Conservation (phyloP, 2,113 vertebrate genomes). For the Lasiurus cinereus region DNA sequence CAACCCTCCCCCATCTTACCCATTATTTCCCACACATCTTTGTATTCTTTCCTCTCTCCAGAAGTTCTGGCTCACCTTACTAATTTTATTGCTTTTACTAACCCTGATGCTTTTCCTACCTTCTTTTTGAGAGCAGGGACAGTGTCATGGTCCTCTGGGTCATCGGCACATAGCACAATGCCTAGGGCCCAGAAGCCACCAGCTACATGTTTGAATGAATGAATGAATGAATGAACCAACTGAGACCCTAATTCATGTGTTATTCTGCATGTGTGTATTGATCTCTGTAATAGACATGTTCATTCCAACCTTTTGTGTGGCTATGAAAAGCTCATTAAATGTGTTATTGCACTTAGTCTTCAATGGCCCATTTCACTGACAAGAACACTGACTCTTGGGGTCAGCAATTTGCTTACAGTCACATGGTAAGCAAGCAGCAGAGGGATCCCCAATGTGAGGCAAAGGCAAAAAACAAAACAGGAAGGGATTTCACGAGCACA, state of each 20-base stretch:
- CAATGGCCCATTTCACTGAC: not conserved
- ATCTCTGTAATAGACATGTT: not conserved
- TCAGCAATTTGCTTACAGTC: not conserved
- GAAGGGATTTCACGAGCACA: not conserved
- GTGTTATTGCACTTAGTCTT: not conserved
- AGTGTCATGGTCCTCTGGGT: not conserved
- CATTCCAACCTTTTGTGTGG: not conserved
- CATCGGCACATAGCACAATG: not conserved
- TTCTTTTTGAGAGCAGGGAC: not conserved
- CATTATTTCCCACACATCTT: not conserved
- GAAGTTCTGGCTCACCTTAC: not conserved
- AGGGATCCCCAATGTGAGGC: not conserved
- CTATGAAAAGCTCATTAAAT: not conserved
- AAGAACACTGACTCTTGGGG: not conserved
- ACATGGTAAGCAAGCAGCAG: not conserved
- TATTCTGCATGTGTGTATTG: no score
- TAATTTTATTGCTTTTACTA: not conserved
- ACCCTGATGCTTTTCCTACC: not conserved
- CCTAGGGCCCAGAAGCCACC: rapidly evolving
- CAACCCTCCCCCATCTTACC: no score
- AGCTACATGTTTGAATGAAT: not conserved
- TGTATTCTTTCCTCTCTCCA: not conserved
- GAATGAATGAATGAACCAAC: not conserved
- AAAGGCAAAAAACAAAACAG: not conserved
- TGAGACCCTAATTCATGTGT: no score